These are phyloP conservation scores for Spisula subtruncata DNA, from an alignment of 2,888 invertebrate species.

Conservation along the genomic window DNA sequence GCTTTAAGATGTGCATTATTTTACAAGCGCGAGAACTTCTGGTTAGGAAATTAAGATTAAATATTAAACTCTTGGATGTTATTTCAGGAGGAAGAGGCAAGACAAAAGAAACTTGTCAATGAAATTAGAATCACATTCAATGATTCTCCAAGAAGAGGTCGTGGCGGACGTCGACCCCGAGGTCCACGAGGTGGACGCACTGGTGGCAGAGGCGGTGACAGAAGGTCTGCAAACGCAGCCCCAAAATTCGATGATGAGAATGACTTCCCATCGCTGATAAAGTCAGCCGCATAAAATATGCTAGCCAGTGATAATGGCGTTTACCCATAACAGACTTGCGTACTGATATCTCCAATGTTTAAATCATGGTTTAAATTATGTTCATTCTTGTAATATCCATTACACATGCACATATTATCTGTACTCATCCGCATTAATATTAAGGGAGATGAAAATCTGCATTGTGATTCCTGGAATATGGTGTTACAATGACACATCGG, in stretches of 20 bases:
- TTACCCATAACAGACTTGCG: conserved; percentile 55
- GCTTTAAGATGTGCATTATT: too few species aligned
- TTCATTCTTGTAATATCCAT: conserved; percentile 46
- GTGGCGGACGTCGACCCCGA: conserved; percentile 83
- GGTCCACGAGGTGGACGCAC: conserved; percentile 82
- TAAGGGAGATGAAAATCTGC: background rate
- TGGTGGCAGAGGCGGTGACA: conserved; percentile 80
- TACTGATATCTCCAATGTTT: conserved; percentile 57
- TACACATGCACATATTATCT: conserved; percentile 39
- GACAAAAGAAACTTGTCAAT: conserved; percentile 82
- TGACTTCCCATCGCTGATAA: conserved; percentile 97
- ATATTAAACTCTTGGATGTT: background rate
- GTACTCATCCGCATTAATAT: conserved; percentile 37
- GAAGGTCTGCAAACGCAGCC: conserved; percentile 85
- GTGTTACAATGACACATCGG: background rate
- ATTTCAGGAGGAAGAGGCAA: conserved; percentile 80
- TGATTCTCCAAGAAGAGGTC: conserved; percentile 84
- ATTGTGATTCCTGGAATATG: conserved; percentile 12
- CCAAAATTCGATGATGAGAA: conserved; percentile 98
- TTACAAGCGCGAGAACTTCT: too few species aligned
- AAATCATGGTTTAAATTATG: conserved; percentile 44
- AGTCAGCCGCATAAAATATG: conserved; percentile 77
- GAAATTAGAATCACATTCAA: conserved; percentile 87
- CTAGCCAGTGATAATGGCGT: conserved; percentile 41
- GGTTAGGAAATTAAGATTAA: too few species aligned